phyloP scores from a whole-genome alignment of 2,113 vertebrate genomes.

The Burhinus oedicnemus region DNA sequence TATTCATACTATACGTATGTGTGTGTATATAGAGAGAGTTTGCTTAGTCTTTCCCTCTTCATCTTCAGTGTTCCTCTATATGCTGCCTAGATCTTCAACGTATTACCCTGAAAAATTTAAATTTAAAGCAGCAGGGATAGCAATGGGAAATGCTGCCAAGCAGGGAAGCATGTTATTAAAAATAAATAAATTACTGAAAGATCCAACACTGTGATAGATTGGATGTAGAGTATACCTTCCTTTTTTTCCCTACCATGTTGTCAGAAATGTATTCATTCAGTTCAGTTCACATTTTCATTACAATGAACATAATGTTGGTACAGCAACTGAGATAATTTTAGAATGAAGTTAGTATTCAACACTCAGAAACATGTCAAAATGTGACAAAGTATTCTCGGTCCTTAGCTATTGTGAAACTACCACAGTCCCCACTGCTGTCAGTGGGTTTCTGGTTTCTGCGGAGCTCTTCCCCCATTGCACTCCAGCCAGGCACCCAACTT shows the following conservation, averaged over 20 bases:
- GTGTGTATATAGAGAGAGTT: not conserved
- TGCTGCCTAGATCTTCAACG: not conserved
- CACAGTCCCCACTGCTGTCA: not conserved
- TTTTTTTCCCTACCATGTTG: not conserved
- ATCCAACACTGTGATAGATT: not conserved
- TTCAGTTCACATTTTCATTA: not conserved
- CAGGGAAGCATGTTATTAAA: not conserved
- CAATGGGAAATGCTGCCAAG: not conserved
- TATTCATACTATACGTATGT: not conserved
- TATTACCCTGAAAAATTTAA: not conserved
- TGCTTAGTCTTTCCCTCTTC: not conserved
- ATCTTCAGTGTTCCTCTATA: not conserved
- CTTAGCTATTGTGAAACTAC: not conserved
- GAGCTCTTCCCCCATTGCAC: not conserved
- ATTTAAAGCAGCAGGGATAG: not conserved
- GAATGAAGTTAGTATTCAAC: not conserved
- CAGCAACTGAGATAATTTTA: not conserved
- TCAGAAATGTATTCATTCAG: not conserved
- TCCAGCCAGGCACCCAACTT: not conserved
- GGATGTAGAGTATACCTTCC: not conserved
- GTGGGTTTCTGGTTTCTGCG: not conserved
- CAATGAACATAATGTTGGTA: not conserved
- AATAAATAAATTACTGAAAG: not conserved
- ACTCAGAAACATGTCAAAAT: not conserved
- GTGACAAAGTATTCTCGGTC: not conserved